Base-by-base conservation (phyloP, 2,797 vertebrate species). In the Sebastes vulpes region DNA sequence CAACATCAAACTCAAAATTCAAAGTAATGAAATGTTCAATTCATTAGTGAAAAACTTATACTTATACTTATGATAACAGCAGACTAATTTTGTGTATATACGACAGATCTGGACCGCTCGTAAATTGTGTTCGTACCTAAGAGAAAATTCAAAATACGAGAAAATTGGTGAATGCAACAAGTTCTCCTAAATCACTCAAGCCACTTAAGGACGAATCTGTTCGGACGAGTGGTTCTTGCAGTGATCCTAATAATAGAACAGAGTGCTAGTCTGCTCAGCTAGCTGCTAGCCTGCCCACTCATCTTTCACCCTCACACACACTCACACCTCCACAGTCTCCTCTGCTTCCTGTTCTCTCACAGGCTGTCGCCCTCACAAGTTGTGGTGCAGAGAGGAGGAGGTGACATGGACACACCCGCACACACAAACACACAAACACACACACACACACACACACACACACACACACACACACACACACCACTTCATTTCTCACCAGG, bases 281-380 rank as follows among this genome's bases (percentile, higher is more conserved):
- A 79, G 77, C 65, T 79, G 85, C 48, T 16, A 82, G 79, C 64
- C 74, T 74, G 72, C 73, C 75, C 66, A 82, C 83, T 80, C 60
- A 73, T 85, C 67, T 81, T 46, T 58, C 69, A 76, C 54, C 31
- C 75, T 54, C 12, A 74, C 68, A 32, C 35, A 64, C 60, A 35
- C 53, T 71, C 67, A 86, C 88, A 91, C 85, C 56, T 81, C 56
- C 56, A 59, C 63, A 31, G 87, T 84, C 89, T 90, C 77, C 76
- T 82, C 81, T 85, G 83, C 85, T 94, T 94, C 92, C 91, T 92
- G 90, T 89, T 86, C 84, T 69, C 88, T 89, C 66, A 65, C 86
- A 77, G 91, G 79, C 90, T 93, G 90, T 90, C 88, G 46, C 90
- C 85, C 83, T 93, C 85, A 83, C 75, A 71, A 85, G 82, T 90